Percentiles rank a stretch among this genome's conserved stretches.
phyloP scores from a whole-genome alignment of 1,140 invertebrate species.

The Eueides isabella region DNA sequence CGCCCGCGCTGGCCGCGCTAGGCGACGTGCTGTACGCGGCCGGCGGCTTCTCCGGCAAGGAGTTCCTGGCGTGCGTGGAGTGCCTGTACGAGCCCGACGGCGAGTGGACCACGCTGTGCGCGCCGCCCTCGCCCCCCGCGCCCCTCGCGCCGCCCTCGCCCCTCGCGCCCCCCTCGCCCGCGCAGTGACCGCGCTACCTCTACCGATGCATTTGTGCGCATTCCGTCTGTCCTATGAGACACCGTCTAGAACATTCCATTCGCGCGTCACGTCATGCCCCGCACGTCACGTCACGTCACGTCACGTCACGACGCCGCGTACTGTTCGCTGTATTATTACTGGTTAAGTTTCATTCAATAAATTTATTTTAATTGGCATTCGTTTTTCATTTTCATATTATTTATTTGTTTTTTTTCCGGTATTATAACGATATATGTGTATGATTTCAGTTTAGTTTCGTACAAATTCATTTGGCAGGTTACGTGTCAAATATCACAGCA shows the following conservation, averaged over 20 bases:
- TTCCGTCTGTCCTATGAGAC: neutral
- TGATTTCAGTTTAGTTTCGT: no score
- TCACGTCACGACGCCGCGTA: neutral
- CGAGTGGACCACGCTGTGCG: conserved; percentile 88
- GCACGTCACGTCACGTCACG: neutral
- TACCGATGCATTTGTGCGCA: neutral
- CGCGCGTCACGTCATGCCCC: neutral
- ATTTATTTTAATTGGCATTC: conserved; percentile 19
- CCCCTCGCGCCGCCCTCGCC: neutral
- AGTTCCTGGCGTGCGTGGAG: conserved; percentile 92
- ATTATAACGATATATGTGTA: no score
- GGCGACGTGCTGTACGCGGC: conserved; percentile 89
- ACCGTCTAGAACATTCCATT: conserved; percentile 14
- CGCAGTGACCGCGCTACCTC: conserved; percentile 28
- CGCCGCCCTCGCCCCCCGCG: conserved; percentile 64
- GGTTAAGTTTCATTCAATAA: conserved; percentile 20
- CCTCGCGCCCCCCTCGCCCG: neutral
- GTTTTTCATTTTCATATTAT: neutral
- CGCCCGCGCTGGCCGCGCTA: conserved; percentile 83
- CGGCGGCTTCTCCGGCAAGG: conserved; percentile 83
- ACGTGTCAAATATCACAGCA: no score
- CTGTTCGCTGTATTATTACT: conserved; percentile 17
- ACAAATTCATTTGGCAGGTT: no score
- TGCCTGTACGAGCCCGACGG: conserved; percentile 87
- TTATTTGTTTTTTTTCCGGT: neutral